Base-by-base conservation (phyloP, 2,797 vertebrate genomes). In the Furcifer pardalis region DNA sequence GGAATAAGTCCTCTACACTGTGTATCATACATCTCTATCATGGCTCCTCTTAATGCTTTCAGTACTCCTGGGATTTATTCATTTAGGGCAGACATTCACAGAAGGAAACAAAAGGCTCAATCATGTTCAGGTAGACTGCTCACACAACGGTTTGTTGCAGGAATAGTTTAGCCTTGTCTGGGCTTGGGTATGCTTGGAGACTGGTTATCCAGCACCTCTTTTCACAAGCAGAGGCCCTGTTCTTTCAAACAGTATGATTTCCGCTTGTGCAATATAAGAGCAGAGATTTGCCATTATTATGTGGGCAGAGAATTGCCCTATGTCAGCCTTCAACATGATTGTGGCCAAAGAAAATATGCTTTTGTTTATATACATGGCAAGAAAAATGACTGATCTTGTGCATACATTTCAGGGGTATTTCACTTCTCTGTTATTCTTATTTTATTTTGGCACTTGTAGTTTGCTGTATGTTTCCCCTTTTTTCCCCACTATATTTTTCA, bases 321-420 rank as follows among this genome's bases (percentile, higher is more conserved):
- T 19, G 17, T 19, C 17, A 17, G 52, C 52, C 12, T 49, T 49
- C 13, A 49, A 49, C 46, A 49, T 49, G 46, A 56, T 56, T 56
- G 52, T 56, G 3, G 17, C 46, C 46, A 21, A 56, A 35, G 30
- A 42, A 78, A 35, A 21, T 2, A 56, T 30, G 23, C 2, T 30
- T 23, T 74, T 25, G 3, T 12, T 42, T 66, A 13, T 17, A 74
- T 30, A 4, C 42, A 75, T 60, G 25, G 12, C 42, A n/a, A 68
- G 13, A 7, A 35, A 35, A 12, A 25, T 79, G 69, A 66, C 5
- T 74, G 30, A 56, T 46, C n/a, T 0, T 68, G 77, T 87, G 87
- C 87, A 83, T 44, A 82, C 27, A 79, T 81, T 88, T 91, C 52
- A 59, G 0, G 0, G 90, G 44, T 88, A 82, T 72, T 77, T 4